A percentile compares a stretch with the other conserved stretches of the same genome.
These are phyloP conservation scores for Mirounga angustirostris DNA, from an alignment of 2,113 vertebrate genomes.

Conservation along the genomic window DNA sequence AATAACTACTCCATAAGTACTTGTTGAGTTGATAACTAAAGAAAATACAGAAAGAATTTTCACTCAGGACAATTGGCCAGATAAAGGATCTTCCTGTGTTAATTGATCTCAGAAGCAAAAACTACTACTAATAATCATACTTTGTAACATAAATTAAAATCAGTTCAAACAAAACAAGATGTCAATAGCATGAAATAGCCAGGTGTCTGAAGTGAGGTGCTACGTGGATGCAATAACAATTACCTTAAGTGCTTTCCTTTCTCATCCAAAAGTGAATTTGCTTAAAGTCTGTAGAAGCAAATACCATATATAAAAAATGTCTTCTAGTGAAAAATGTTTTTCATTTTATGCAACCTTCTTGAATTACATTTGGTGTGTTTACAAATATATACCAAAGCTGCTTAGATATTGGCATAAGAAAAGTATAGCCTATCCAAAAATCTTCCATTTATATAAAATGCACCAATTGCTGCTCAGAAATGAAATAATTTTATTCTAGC, in stretches of 20 bases:
- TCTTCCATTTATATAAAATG: constrained; percentile 45
- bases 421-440: constrained; percentile 38
- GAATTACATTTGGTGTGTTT: constrained; percentile 68
- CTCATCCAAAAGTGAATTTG: constrained; percentile 35
- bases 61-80: not conserved
- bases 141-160: not conserved
- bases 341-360: constrained; percentile 67
- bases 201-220: not conserved
- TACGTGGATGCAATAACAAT: constrained; percentile 54
- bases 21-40: not conserved
- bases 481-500: not conserved
- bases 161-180: constrained; percentile 9
- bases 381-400: constrained; percentile 68
- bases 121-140: not conserved
- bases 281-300: constrained; percentile 35
- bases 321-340: constrained; percentile 74
- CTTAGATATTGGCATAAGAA: constrained; percentile 64
- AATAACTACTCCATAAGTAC: not conserved
- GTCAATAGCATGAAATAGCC: not conserved
- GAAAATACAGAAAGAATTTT: not conserved
- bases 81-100: not conserved
- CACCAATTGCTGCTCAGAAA: constrained; percentile 16
- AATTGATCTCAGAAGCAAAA: not conserved
- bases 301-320: constrained; percentile 55
- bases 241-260: constrained; percentile 54